Evolutionary conservation across 2,797 vertebrate species (phyloP), one percentile per base, ranked within the genome.

Genomic region (Sebastes taczanowskii): DNA sequence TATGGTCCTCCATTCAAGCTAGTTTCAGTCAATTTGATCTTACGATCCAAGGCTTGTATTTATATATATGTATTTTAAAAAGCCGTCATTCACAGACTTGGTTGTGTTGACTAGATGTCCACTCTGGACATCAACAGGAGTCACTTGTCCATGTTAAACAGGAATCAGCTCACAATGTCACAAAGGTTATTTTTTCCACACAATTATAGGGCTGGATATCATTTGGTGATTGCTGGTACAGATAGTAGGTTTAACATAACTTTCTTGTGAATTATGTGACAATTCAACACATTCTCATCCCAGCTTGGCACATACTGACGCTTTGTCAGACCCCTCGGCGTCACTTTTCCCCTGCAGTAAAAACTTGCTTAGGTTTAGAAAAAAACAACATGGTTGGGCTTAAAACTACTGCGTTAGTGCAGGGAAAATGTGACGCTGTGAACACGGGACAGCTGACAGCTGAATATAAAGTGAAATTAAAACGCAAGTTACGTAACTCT

Each of bases 121-220:
- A 55, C 38, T 72, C 23, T 75, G 34, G 23, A 55, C 46, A 49
- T 49, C 42, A 46, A 46, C 18, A 49, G 46, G 18, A 49, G 42
- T 3, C 8, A 16, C 35, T 78, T 20, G 29, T 29, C 29, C 18
- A 83, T n/a, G 7, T 80, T 49, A 66, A 20, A 74, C 35, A 73
- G 27, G 22, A 85, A 72, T 73, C 13, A 65, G 30, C 29, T 67
- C 4, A 16, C 18, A 68, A 67, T 0, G 18, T 49, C 46, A 49
- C 16, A n/a, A 53, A 53, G 8, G n/a, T 53, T 42, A n/a, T 38
- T 42, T 34, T 14, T 59, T 58, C 34, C 30, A 80, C 70, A 81
- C 3, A 76, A 20, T 23, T 13, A 46, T 46, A 58, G 68, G 80
- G 71, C 79, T 90, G 79, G 73, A 86, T 88, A 84, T 89, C 46